A percentile compares a stretch with the other conserved stretches of the same genome.
Conservation (phyloP, 2,888 invertebrate genomes). For the Xanthostigma xanthostigma region DNA sequence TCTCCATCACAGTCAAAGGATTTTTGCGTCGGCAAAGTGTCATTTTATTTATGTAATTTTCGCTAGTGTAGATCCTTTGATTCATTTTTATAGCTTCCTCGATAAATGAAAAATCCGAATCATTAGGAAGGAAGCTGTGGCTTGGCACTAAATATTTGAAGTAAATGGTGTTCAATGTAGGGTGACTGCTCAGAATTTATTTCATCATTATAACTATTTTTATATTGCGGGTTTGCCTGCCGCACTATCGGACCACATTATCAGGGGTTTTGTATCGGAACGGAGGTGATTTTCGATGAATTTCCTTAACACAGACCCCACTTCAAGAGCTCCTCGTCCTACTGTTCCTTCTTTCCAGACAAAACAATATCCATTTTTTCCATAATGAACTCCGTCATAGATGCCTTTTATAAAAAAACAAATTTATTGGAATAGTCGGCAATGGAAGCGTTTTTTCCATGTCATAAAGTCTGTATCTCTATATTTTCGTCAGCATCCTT, state of each 20-base stretch:
- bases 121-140: too few species aligned
- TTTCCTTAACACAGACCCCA: slow-evolving; percentile 15
- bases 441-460: too few species aligned
- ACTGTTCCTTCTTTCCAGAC: slow-evolving; percentile 16
- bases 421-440: too few species aligned
- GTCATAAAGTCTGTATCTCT: too few species aligned
- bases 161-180: slow-evolving; percentile 4
- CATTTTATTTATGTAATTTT: not conserved
- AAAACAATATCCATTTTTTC: slow-evolving; percentile 15
- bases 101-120: too few species aligned
- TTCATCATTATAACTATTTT: slow-evolving; percentile 12
- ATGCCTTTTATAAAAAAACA: too few species aligned
- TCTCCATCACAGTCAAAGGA: not conserved
- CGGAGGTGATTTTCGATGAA: slow-evolving; percentile 9
- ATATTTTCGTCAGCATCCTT: too few species aligned
- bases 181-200: slow-evolving; percentile 7
- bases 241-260: slow-evolving; percentile 13
- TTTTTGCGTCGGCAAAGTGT: not conserved
- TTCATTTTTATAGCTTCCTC: not conserved
- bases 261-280: slow-evolving; percentile 8
- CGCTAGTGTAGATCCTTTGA: not conserved
- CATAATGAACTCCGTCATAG: slow-evolving; percentile 14
- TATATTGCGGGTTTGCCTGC: slow-evolving; percentile 10
- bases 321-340: slow-evolving; percentile 17
- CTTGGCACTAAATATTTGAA: not conserved